A percentile compares a stretch with the other conserved stretches of the same genome.
phyloP scores from a whole-genome alignment of 1,140 invertebrate genomes.

The Yoshiicerus persimilis region DNA sequence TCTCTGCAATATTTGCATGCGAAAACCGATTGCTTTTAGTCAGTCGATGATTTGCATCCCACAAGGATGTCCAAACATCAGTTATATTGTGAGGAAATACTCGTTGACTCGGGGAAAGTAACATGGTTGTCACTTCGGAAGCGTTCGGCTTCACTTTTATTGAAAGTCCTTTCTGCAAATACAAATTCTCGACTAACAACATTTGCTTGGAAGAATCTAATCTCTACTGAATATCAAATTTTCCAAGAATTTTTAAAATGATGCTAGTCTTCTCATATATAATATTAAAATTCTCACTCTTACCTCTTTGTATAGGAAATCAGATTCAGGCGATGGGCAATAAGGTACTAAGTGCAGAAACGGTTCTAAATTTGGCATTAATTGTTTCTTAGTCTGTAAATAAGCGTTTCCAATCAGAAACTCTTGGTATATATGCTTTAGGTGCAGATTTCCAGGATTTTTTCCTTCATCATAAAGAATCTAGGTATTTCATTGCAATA shows the following conservation, averaged over 20 bases:
- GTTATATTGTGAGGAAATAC: conserved; percentile 70
- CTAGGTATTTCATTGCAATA: neutral
- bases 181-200: neutral
- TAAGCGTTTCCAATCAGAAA: conserved; percentile 72
- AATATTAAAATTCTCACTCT: conserved; percentile 37
- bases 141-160: conserved; percentile 54
- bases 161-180: neutral
- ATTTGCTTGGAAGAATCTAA: neutral
- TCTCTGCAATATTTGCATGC: conserved; percentile 51
- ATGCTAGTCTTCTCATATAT: neutral
- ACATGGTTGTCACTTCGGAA: conserved; percentile 77
- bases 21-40: conserved; percentile 30
- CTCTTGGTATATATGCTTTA: conserved; percentile 70
- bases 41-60: conserved; percentile 64
- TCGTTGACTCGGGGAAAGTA: conserved; percentile 76
- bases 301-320: conserved; percentile 55
- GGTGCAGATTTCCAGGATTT: conserved; percentile 41
- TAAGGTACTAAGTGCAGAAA: conserved; percentile 68
- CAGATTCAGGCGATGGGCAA: conserved; percentile 55
- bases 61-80: conserved; percentile 79
- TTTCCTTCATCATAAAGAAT: conserved; percentile 37
- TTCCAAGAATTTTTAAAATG: no score
- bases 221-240: no score
- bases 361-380: conserved; percentile 67
- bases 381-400: conserved; percentile 67